Evolutionary conservation across 2,888 invertebrate genomes (phyloP), one percentile per base, ranked within the genome.

Genomic region (Gymnosoma rotundatum): DNA sequence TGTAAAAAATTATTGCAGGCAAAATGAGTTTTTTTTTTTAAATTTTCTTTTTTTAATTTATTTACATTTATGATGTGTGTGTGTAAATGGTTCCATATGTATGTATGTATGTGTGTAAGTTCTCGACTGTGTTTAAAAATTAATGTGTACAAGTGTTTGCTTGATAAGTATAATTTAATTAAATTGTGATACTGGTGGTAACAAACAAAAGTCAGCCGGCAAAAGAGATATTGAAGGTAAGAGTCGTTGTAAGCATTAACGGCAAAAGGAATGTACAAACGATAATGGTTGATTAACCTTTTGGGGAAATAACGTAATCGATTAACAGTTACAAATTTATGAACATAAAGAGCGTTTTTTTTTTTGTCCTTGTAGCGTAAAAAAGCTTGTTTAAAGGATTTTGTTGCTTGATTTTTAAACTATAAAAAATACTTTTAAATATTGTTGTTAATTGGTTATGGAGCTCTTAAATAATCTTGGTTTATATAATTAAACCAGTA

Each of bases 231-330:
- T 5, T 4, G 21, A 56, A 32, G 38, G 12, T 16, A 25, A 32
- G 32, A 32, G 7, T 6, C 32, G 18, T 45, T 8, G 6, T 56
- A 25, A 0, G 32, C 9, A n/a, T 6, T 32, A 32, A 18, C 1
- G 45, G 60, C 18, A 48, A 20, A 16, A 52, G 42, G 21, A 21
- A 12, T 54, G 4, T 20, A 52, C 20, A 10, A 63, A 48, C 42
- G 45, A 78, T 83, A 75, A 83, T 73, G 69, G 74, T 74, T 78
- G 72, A 83, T 83, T 80, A 85, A 85, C 83, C 82, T 83, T 82
- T 83, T 72, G 79, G 72, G 76, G 58, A 73, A 76, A 63, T 60
- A 58, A 58, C 52, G 52, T 73, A 79, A 32, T 58, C 81, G 81
- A 75, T 81, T 64, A 81, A 75, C 75, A 81, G 81, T 64, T 81